Conservation (phyloP, 1,140 invertebrate species). For the Carposina sasakii region DNA sequence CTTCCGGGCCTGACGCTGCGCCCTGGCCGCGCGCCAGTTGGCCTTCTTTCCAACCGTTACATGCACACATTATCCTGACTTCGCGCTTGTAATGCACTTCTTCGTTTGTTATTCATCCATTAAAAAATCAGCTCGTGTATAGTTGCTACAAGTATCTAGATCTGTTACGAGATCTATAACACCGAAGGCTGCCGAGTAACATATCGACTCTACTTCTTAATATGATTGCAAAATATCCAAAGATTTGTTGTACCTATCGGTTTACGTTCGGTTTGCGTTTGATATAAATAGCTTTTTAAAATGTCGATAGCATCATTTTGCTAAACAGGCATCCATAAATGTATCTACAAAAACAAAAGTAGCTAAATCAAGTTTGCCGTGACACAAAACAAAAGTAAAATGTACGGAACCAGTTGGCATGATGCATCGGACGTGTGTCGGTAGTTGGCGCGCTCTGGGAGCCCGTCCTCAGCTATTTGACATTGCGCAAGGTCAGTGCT, state of each 20-base stretch:
- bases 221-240: no score
- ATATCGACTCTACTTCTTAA: no score
- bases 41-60: constrained; percentile 43
- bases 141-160: no score
- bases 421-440: constrained; percentile 8
- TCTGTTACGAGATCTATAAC: no score
- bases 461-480: constrained; percentile 65
- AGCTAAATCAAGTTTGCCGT: no score
- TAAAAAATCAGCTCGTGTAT: no score
- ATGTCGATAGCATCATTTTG: no score
- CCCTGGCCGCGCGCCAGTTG: constrained; percentile 51
- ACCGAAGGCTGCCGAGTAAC: no score
- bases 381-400: constrained; percentile 30
- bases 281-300: no score
- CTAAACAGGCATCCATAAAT: no score
- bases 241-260: no score
- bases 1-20: constrained; percentile 41
- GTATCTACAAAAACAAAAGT: constrained; percentile 16
- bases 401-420: constrained; percentile 44
- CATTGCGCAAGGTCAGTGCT: constrained; percentile 70
- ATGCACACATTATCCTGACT: constrained; percentile 43
- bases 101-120: constrained; percentile 39
- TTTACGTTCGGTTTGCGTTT: no score
- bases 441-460: constrained; percentile 18
- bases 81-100: constrained; percentile 32